Base-by-base conservation (phyloP, 2,113 vertebrate genomes). In the Lagopus leucura region DNA sequence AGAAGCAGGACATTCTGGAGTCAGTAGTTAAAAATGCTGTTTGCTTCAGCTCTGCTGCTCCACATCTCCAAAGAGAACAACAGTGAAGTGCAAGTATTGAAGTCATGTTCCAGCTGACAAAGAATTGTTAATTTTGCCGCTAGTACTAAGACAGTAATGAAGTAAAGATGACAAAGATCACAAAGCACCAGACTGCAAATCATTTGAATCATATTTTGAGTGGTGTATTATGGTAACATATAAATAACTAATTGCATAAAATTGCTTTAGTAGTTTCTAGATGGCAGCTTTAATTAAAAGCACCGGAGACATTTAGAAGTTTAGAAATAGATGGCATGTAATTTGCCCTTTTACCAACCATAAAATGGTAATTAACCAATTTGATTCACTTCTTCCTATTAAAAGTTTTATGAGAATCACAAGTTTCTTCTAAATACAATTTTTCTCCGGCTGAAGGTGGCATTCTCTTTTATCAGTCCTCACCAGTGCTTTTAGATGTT, bases 161-260 rank as follows among this genome's bases (percentile, higher is more conserved):
- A 79, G 89, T 79, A 83, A 88, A 91, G 95, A 95, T 96, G 95
- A 97, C 89, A 90, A 90, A 94, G 92, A 97, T 97, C 94, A 96
- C 93, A 96, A 92, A 94, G 94, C 94, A 97, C 92, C 95, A 95
- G 95, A 95, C 96, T 97, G 82, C 86, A 97, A 97, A 98, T 98
- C 95, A 97, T 83, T 97, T 93, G 95, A 96, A 94, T 97, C 96
- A 97, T 98, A 97, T 97, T 97, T 98, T 97, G 96, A 97, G 94
- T 95, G 92, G 92, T 94, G 94, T 97, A 97, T 98, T 97, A 97
- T 97, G 93, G 90, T 97, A 97, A 98, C 95, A 96, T 97, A 98
- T 98, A 98, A 98, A 98, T 98, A 98, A 98, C 97, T 98, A 98
- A 98, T 98, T 97, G 96, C 89, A 43, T 98, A 97, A 98, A 98